Evolutionary conservation across 2,797 vertebrate species (phyloP).

Genomic region (Petrocephalus sullivani): DNA sequence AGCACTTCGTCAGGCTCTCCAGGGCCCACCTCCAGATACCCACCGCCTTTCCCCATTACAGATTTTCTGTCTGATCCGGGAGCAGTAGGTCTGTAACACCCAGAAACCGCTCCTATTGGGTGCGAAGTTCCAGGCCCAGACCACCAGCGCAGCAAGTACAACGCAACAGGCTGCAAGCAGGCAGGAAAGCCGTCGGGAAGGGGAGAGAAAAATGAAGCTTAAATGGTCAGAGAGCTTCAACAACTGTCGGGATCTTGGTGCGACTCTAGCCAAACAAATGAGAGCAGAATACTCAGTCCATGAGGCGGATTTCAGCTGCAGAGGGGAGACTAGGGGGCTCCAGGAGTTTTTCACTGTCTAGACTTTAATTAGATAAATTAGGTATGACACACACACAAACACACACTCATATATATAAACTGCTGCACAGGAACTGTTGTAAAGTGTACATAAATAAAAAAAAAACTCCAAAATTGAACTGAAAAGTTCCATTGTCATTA

Average conservation of each 20-base stretch:
- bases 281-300: too few relatives aligned
- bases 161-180: slow-evolving; percentile 44
- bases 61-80: slow-evolving; percentile 38
- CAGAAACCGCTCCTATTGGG: slow-evolving; percentile 57
- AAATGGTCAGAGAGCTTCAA: too few relatives aligned
- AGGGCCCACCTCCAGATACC: not conserved
- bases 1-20: slow-evolving; percentile 30
- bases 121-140: slow-evolving; percentile 39
- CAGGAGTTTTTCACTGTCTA: too few relatives aligned
- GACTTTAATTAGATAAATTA: too few relatives aligned
- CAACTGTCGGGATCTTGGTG: too few relatives aligned
- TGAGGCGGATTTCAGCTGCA: too few relatives aligned
- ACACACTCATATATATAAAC: not conserved
- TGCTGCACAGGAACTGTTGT: not conserved
- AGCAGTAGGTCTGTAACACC: slow-evolving; percentile 43
- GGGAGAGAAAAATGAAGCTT: too few relatives aligned
- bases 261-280: too few relatives aligned
- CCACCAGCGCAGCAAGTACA: slow-evolving; percentile 29
- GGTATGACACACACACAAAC: not conserved
- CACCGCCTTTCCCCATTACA: slow-evolving; percentile 23
- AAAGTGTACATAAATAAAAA: not conserved
- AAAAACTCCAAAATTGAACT: not conserved
- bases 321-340: too few relatives aligned
- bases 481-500: not conserved
- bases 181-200: slow-evolving; percentile 19